phyloP scores from a whole-genome alignment of 2,113 vertebrate species.

The Solea solea region DNA sequence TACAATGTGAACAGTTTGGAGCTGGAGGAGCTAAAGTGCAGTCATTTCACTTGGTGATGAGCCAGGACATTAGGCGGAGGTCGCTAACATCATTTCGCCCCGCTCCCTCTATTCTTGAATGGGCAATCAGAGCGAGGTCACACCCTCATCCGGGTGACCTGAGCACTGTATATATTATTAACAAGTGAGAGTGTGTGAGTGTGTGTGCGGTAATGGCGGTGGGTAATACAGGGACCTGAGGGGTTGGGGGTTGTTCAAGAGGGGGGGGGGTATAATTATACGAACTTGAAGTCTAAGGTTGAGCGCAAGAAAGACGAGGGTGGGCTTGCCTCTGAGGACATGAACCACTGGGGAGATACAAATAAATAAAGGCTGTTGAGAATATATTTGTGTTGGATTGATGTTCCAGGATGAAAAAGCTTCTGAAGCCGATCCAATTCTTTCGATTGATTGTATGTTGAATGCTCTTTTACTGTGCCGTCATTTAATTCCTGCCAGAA shows the following conservation, averaged over 20 bases:
- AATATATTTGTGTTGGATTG: not conserved
- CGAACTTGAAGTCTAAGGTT: conserved; percentile 27
- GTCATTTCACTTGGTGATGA: conserved; percentile 61
- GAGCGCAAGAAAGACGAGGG: conserved; percentile 23
- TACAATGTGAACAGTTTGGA: conserved; percentile 55
- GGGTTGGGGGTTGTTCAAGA: conserved; percentile 41
- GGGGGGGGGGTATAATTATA: conserved; percentile 40
- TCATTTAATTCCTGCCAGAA: conserved; percentile 40
- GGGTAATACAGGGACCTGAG: conserved; percentile 1
- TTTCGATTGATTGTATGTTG: not conserved
- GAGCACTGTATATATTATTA: conserved; percentile 46
- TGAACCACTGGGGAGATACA: not conserved
- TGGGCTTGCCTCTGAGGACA: conserved; percentile 10
- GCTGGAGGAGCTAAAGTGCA: conserved; percentile 13
- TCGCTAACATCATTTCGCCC: conserved; percentile 49
- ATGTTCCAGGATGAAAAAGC: not conserved
- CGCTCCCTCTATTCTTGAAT: conserved; percentile 17
- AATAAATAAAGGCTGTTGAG: not conserved
- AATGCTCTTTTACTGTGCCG: conserved; percentile 19
- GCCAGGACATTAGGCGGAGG: conserved; percentile 34
- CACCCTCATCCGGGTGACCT: conserved; percentile 18
- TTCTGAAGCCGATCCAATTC: not conserved
- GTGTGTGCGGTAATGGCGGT: conserved; percentile 3
- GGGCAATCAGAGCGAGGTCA: conserved; percentile 41
- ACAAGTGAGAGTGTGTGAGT: conserved; percentile 36